These are phyloP conservation scores for Erebia ligea DNA, from an alignment of 2,888 invertebrate genomes.

Conservation along the genomic window DNA sequence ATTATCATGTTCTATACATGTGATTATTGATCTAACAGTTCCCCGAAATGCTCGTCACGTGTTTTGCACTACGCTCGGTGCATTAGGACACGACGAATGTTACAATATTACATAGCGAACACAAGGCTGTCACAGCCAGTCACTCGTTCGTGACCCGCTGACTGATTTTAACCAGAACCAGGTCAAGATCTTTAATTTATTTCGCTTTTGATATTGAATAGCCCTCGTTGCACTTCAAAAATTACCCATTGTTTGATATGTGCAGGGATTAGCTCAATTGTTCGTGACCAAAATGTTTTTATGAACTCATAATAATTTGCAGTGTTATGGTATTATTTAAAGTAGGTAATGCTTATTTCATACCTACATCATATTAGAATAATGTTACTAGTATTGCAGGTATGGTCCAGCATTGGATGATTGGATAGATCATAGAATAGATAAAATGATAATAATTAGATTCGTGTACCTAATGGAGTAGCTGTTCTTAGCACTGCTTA, in stretches of 20 bases:
- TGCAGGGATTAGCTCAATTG: slow-evolving; percentile 20
- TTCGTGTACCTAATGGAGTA: too few species aligned
- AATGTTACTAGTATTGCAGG: neutral
- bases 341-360: neutral
- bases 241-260: slow-evolving; percentile 34
- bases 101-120: slow-evolving; percentile 62
- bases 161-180: slow-evolving; percentile 76
- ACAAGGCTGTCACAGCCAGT: slow-evolving; percentile 78
- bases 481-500: too few species aligned
- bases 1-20: neutral
- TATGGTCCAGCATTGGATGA: neutral
- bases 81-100: slow-evolving; percentile 63
- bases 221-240: slow-evolving; percentile 43
- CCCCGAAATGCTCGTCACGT: slow-evolving; percentile 35
- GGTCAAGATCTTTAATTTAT: slow-evolving; percentile 79
- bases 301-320: neutral
- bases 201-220: slow-evolving; percentile 68
- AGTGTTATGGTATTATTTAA: slow-evolving; percentile 5
- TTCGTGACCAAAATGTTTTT: slow-evolving; percentile 16
- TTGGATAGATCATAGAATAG: too few species aligned
- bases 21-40: slow-evolving; percentile 2
- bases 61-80: slow-evolving; percentile 48
- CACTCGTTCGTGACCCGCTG: slow-evolving; percentile 81
- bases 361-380: neutral
- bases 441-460: too few species aligned